phyloP scores from a whole-genome alignment of 2,113 vertebrate species.

The Microcebus murinus region DNA sequence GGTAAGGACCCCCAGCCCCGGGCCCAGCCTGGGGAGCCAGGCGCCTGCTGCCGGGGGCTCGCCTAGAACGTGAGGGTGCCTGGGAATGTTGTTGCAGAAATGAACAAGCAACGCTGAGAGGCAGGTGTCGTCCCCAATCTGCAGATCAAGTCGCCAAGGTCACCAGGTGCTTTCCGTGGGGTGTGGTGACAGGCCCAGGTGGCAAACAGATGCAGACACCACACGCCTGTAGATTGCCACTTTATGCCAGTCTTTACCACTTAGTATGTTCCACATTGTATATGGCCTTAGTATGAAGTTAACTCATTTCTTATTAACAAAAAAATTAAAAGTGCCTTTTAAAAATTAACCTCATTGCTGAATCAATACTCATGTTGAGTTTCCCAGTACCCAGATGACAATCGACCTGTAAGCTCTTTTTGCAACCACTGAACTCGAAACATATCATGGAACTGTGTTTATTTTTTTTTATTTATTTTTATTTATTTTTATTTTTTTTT shows the following conservation, averaged over 20 bases:
- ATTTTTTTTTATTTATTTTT: no score
- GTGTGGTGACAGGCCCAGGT: no score
- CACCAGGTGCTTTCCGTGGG: not conserved
- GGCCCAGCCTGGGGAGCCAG: not conserved
- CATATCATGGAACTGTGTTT: not conserved
- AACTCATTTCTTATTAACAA: not conserved
- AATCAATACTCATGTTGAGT: not conserved
- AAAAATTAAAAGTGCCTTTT: not conserved
- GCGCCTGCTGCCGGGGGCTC: not conserved
- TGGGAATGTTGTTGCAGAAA: not conserved
- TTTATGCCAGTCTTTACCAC: not conserved
- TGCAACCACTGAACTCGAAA: not conserved
- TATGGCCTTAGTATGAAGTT: not conserved
- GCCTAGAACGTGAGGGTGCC: not conserved
- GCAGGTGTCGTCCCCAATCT: not conserved
- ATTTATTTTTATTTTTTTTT: no score
- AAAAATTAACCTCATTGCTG: not conserved
- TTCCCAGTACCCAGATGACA: not conserved
- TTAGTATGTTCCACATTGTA: not conserved
- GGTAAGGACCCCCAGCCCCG: not conserved
- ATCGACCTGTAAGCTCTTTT: not conserved
- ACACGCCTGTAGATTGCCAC: accelerated
- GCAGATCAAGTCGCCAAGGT: not conserved
- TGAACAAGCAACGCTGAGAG: not conserved
- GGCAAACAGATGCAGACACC: not conserved